Conservation (phyloP, 2,797 vertebrate genomes). For the Acropternis orthonyx region DNA sequence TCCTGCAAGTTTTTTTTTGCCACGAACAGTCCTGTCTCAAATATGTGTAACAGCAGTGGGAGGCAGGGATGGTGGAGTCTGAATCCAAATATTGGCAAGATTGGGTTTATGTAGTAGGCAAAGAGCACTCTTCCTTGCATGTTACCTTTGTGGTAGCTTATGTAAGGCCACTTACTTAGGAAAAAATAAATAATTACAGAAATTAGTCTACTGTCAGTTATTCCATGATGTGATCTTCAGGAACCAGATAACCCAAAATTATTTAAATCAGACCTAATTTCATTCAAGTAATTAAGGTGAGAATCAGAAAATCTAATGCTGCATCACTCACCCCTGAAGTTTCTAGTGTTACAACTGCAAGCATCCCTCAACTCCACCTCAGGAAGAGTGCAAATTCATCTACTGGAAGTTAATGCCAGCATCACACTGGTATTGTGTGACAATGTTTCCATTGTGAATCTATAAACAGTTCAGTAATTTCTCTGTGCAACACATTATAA, state of each 20-base stretch:
- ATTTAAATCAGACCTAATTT: not conserved
- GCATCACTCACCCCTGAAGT: not conserved
- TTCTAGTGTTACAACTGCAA: not conserved
- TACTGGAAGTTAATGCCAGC: not conserved
- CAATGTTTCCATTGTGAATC: not conserved
- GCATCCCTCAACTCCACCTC: not conserved
- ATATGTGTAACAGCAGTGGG: not conserved
- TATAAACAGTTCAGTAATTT: not conserved
- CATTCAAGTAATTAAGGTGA: not conserved
- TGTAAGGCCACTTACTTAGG: not conserved
- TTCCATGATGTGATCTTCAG: not conserved
- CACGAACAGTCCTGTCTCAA: not conserved
- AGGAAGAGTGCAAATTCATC: not conserved
- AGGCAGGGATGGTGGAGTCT: not conserved
- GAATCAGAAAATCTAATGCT: not conserved
- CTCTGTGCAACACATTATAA: not conserved
- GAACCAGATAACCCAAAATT: not conserved
- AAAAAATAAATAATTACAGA: not conserved
- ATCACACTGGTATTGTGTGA: not conserved
- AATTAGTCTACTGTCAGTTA: not conserved
- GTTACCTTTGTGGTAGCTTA: not conserved
- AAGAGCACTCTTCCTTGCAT: not conserved
- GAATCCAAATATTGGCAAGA: not conserved
- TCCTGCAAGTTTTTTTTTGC: not conserved
- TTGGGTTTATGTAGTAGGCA: not conserved